A percentile compares a stretch with the other conserved stretches of the same genome.
phyloP scores from a whole-genome alignment of 2,888 invertebrate genomes.

The Chouioia cunea region DNA sequence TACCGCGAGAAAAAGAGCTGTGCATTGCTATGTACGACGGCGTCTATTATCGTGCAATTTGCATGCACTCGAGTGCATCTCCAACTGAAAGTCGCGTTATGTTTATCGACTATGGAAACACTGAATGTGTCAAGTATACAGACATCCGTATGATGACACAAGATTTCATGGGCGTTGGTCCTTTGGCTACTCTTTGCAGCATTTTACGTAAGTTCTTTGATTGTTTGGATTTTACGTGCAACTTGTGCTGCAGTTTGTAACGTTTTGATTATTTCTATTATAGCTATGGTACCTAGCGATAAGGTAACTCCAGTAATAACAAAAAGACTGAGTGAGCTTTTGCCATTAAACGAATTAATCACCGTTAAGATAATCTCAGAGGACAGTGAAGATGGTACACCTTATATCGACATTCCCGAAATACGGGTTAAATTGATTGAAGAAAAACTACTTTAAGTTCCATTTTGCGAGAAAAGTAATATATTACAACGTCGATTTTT shows the following conservation, averaged over 20 bases:
- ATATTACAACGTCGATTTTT: background rate
- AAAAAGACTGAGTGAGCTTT: constrained; percentile 18
- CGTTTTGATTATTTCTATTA: constrained; percentile 18
- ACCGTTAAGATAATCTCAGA: constrained; percentile 32
- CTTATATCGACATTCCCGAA: constrained; percentile 54
- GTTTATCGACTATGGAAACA: constrained; percentile 64
- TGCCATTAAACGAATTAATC: background rate
- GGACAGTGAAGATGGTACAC: background rate
- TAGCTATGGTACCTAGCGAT: constrained; percentile 49
- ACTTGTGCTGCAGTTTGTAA: background rate
- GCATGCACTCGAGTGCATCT: constrained; percentile 49
- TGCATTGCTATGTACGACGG: constrained; percentile 60
- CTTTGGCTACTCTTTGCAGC: constrained; percentile 54
- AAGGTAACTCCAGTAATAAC: constrained; percentile 34
- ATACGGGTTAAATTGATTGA: constrained; percentile 49
- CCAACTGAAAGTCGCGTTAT: constrained; percentile 53
- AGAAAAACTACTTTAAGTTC: constrained; percentile 45
- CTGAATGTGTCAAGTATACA: constrained; percentile 54
- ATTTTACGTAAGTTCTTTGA: constrained; percentile 54
- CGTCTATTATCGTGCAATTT: constrained; percentile 62
- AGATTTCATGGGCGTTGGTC: constrained; percentile 58
- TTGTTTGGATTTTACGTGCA: constrained; percentile 13
- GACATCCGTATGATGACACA: constrained; percentile 61
- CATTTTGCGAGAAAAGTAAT: background rate
- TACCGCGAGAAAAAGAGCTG: constrained; percentile 61